Base-by-base conservation (phyloP, 2,797 vertebrate species). In the Paguma larvata region DNA sequence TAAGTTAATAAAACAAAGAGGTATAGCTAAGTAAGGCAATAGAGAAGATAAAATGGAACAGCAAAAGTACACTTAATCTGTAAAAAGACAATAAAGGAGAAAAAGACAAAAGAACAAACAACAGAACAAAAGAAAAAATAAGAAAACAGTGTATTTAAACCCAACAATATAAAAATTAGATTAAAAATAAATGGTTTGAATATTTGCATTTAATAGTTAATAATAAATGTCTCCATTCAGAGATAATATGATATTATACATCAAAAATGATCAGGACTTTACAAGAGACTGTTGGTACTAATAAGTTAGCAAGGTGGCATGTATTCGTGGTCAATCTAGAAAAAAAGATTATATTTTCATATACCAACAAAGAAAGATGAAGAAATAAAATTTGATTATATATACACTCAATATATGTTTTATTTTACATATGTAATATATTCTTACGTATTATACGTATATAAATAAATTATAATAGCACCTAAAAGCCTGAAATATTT, bases 201-300 rank as follows among this genome's bases (percentile, higher is more conserved):
- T 90, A 72, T 77, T 94, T 90, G 1, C 27, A 73, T 87, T 92
- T 90, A 75, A n/a, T n/a, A 72, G 25, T 48, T 51, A 84, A 59
- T 62, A 80, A 30, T 27, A 83, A 27, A 59, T 67, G 3, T 65
- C 11, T 62, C 32, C 77, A 70, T 77, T 97, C 34, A 93, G 27
- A 68, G 15, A 73, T 8, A 84, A 27, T 2, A 87, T 59, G 30
- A 38, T 56, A 12, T 70, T 38, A 67, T 78, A 86, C 4, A 79
- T 65, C 30, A 75, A 84, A 92, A 96, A 67, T 67, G 32, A 62
- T 18, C 79, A 91, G n/a, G 19, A 88, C 46, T 23, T 14, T 41
- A 84, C 72, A 79, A 89, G 78, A 78, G 21, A 38, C 13, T 48
- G 44, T 13, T 30, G 27, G 19, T 53, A 48, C 23, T 32, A 44